phyloP scores from a whole-genome alignment of 2,113 vertebrate genomes.

The Siphamia tubifer region DNA sequence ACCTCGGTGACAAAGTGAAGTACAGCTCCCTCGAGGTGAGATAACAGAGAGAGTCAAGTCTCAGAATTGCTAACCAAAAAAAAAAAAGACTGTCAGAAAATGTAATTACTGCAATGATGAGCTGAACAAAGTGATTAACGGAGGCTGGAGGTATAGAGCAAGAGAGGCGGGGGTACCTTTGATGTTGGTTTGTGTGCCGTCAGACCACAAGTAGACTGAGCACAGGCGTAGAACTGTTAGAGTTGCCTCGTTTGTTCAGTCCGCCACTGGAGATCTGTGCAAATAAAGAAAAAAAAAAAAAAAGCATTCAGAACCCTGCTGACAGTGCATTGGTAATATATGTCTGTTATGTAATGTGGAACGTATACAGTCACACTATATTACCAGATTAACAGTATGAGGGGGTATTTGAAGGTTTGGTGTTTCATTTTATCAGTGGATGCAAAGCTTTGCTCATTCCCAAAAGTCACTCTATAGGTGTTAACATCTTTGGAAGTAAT shows the following conservation, averaged over 20 bases:
- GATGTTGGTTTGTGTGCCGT: conserved; percentile 58
- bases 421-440: no score
- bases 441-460: not conserved
- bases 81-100: conserved; percentile 35
- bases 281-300: conserved; percentile 35
- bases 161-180: conserved; percentile 65
- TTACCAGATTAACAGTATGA: not conserved
- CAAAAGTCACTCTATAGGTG: not conserved
- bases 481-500: not conserved
- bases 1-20: conserved; percentile 25
- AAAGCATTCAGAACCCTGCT: conserved; percentile 4
- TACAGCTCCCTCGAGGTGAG: conserved; percentile 22
- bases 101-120: conserved; percentile 62
- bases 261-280: conserved; percentile 53
- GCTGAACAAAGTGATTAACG: conserved; percentile 65
- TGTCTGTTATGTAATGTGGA: conserved; percentile 7
- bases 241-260: conserved; percentile 54
- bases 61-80: conserved; percentile 14
- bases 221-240: conserved; percentile 36
- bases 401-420: no score
- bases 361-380: not conserved
- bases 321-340: conserved; percentile 20
- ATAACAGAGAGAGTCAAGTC: conserved; percentile 40
- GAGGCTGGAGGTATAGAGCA: conserved; percentile 38
- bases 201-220: conserved; percentile 53